These are phyloP conservation scores for Ophiothrix spiculata DNA, from an alignment of 35 echinoderm and acorn worm species.

Conservation along the genomic window DNA sequence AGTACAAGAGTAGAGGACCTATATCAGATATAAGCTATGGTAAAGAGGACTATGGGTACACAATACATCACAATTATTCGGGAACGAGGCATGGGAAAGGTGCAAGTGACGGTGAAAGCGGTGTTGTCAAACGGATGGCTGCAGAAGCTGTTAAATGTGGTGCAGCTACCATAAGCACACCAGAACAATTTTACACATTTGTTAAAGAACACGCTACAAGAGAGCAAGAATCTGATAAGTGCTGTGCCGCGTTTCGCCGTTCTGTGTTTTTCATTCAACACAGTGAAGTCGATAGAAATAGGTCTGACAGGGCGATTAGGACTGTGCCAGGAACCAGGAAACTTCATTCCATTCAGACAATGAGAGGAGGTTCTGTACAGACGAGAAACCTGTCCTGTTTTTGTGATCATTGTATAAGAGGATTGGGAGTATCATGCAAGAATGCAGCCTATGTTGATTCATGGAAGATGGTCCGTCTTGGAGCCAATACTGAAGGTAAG, in stretches of 20 bases:
- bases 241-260: slow-evolving; percentile 54
- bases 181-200: slow-evolving; percentile 36
- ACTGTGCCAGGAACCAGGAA: slow-evolving; percentile 70
- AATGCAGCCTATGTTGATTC: background rate
- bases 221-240: slow-evolving; percentile 15
- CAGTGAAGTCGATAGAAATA: slow-evolving; percentile 25
- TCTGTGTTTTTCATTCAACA: slow-evolving; percentile 47
- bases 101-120: slow-evolving; percentile 76
- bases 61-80: slow-evolving; percentile 58
- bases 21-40: slow-evolving; percentile 66
- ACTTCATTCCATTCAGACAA: slow-evolving; percentile 48
- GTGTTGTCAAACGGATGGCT: slow-evolving; percentile 51
- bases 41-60: slow-evolving; percentile 46
- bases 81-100: slow-evolving; percentile 79
- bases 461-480: background rate
- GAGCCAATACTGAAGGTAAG: too few relatives aligned
- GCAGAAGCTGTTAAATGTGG: slow-evolving; percentile 57
- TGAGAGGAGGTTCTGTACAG: slow-evolving; percentile 18
- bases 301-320: slow-evolving; percentile 37
- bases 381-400: slow-evolving; percentile 66
- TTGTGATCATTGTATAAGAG: slow-evolving; percentile 46
- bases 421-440: background rate
- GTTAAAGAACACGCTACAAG: slow-evolving; percentile 31
- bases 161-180: slow-evolving; percentile 31
- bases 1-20: slow-evolving; percentile 79